These are phyloP conservation scores for Chrysocyon brachyurus DNA, from an alignment of 2,797 vertebrate species.

Conservation along the genomic window DNA sequence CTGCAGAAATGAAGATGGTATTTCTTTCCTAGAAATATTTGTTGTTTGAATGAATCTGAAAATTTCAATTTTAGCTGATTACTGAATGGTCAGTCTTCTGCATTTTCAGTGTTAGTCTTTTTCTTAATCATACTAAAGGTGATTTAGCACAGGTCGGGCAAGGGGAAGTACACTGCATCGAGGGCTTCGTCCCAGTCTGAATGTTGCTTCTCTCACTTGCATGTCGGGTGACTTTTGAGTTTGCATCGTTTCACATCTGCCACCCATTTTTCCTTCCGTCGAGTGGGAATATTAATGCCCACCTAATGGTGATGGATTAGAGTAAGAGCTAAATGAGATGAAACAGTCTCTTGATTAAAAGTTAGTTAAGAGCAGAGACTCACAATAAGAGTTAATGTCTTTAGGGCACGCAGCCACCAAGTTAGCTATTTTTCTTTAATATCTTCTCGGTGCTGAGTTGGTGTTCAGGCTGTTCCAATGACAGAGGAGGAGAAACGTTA, in stretches of 20 bases:
- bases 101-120: neutral
- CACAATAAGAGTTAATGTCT: neutral
- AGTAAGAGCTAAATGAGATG: neutral
- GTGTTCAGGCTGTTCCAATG: neutral
- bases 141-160: neutral
- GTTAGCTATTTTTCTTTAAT: conserved; percentile 37
- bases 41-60: conserved; percentile 47
- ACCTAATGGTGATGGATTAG: neutral
- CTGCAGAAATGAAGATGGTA: conserved; percentile 55
- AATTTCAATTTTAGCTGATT: conserved; percentile 55
- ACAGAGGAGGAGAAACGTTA: neutral
- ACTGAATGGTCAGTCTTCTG: neutral
- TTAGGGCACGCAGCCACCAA: neutral
- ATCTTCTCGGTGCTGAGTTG: neutral
- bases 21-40: conserved; percentile 69
- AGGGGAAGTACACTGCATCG: neutral
- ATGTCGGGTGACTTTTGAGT: neutral
- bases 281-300: neutral
- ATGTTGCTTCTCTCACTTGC: neutral
- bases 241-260: neutral
- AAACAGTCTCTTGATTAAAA: neutral
- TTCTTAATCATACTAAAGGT: neutral
- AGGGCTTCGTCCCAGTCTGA: neutral
- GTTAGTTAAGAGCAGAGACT: neutral
- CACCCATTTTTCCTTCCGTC: neutral